These are phyloP conservation scores for Xerus rutilus DNA, from an alignment of 2,797 vertebrate species.

Conservation along the genomic window DNA sequence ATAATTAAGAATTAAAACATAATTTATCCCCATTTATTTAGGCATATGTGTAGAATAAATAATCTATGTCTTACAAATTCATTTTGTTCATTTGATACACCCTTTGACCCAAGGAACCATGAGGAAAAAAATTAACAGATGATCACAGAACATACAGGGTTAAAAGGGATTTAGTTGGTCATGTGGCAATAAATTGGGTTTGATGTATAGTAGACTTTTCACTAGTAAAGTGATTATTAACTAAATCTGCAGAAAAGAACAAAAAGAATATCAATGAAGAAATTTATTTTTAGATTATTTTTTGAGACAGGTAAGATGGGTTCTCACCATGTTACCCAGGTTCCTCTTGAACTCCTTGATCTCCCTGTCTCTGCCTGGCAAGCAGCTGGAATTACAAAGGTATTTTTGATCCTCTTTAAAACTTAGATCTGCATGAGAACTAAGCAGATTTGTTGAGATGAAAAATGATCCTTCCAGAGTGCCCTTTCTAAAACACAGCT, in stretches of 20 bases:
- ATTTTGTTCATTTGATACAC: neutral
- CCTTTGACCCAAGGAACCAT: neutral
- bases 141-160: neutral
- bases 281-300: neutral
- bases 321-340: neutral
- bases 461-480: neutral
- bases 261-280: neutral
- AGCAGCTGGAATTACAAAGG: neutral
- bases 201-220: neutral
- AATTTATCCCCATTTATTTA: slow-evolving; percentile 9
- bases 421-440: neutral
- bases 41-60: neutral
- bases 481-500: neutral
- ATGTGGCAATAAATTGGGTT: neutral
- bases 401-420: neutral
- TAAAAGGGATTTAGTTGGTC: neutral
- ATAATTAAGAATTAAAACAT: neutral
- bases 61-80: neutral
- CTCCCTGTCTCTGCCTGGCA: neutral
- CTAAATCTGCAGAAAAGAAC: neutral
- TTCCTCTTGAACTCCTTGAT: neutral
- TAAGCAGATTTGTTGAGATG: neutral
- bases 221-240: neutral
- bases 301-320: too few species aligned
- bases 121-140: neutral